phyloP scores from a whole-genome alignment of 2,797 vertebrate species.

The Apodemus agrarius region DNA sequence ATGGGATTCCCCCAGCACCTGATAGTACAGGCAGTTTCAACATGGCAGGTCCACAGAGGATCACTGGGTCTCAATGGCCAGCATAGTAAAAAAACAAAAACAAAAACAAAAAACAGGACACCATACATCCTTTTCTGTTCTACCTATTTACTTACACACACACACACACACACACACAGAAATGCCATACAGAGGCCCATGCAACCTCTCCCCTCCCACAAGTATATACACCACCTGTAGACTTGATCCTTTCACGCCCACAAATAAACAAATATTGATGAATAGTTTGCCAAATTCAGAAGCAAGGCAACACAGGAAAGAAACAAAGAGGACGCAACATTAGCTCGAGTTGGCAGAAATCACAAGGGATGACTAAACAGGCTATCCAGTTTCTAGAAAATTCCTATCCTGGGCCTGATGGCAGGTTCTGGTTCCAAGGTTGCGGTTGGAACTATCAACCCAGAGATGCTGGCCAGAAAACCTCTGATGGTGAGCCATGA shows the following conservation, averaged over 20 bases:
- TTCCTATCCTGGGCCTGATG: not conserved
- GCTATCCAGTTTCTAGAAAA: constrained; percentile 58
- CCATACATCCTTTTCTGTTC: not conserved
- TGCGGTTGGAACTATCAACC: constrained; percentile 21
- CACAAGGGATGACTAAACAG: constrained; percentile 58
- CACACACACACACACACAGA: accelerated
- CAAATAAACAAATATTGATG: not conserved
- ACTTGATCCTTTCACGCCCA: not conserved
- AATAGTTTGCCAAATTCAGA: not conserved
- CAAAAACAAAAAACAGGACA: not conserved
- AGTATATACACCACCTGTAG: not conserved
- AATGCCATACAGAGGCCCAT: not conserved
- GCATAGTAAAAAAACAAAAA: not conserved
- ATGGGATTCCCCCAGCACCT: not conserved
- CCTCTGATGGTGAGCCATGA: constrained; percentile 20
- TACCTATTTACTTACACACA: not conserved
- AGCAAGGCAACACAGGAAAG: not conserved
- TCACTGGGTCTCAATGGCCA: not conserved
- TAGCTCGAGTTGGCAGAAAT: constrained; percentile 66
- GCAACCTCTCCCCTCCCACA: not conserved
- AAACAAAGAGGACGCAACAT: constrained; percentile 2
- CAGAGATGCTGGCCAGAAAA: constrained; percentile 49
- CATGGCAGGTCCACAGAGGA: not conserved
- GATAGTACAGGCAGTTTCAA: not conserved
- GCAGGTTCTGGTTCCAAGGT: constrained; percentile 12